phyloP scores from a whole-genome alignment of 2,888 invertebrate species.

The Oligia latruncula region DNA sequence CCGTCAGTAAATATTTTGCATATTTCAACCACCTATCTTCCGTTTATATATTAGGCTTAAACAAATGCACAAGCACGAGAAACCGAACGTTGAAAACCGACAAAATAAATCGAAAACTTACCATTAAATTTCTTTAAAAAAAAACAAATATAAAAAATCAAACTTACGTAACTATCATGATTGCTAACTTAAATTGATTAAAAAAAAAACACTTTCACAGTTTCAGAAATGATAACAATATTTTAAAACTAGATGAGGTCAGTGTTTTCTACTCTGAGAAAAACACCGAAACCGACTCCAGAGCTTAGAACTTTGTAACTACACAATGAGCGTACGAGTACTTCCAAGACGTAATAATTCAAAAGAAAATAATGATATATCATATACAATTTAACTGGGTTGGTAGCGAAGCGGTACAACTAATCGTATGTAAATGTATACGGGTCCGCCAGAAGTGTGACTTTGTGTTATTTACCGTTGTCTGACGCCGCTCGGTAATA shows the following conservation, averaged over 20 bases:
- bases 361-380: not conserved
- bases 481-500: not conserved
- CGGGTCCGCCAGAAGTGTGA: not conserved
- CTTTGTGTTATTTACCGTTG: not conserved
- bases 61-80: not conserved
- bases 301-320: no score
- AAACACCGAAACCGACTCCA: not conserved
- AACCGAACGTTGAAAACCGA: not conserved
- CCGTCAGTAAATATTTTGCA: not conserved
- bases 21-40: not conserved
- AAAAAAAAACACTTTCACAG: not conserved
- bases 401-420: not conserved
- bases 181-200: no score
- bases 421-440: slow-evolving; percentile 12
- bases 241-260: not conserved
- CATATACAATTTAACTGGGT: not conserved
- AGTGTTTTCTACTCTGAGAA: not conserved
- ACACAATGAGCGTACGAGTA: no score
- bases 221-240: no score
- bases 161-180: not conserved
- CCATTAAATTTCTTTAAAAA: not conserved
- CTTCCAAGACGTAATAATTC: not conserved
- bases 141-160: not conserved
- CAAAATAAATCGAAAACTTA: no score
- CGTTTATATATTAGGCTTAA: no score